These are phyloP conservation scores for Solenopsis invicta DNA, from an alignment of 1,140 invertebrate species.

Conservation along the genomic window DNA sequence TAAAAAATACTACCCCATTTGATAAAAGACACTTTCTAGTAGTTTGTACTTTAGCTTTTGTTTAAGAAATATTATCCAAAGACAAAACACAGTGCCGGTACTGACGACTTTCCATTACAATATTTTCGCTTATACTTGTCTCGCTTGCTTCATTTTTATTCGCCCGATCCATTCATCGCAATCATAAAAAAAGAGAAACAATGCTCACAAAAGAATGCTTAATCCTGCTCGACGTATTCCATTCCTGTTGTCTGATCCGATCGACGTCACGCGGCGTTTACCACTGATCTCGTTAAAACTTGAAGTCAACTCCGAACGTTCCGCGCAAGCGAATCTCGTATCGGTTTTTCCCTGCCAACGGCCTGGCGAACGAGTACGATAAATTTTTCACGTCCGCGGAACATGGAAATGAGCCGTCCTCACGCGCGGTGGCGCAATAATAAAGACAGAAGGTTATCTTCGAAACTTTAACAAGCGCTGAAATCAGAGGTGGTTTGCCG, in stretches of 20 bases:
- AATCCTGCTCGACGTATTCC: constrained; percentile 17
- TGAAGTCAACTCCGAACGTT: constrained; percentile 53
- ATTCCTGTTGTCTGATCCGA: constrained; percentile 1
- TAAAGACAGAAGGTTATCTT: constrained; percentile 52
- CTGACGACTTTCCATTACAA: not conserved
- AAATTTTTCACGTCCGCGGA: constrained; percentile 67
- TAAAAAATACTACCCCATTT: too few species aligned
- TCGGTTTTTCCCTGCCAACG: constrained; percentile 51
- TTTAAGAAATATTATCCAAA: too few species aligned
- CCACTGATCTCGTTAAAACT: constrained; percentile 73
- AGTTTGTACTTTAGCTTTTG: too few species aligned
- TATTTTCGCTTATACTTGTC: not conserved
- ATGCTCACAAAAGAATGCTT: not conserved
- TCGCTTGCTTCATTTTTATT: not conserved
- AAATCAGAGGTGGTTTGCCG: constrained; percentile 41
- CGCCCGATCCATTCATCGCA: not conserved
- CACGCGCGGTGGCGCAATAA: constrained; percentile 34
- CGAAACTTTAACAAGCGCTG: constrained; percentile 45
- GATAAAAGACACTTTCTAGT: too few species aligned
- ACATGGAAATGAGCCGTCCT: constrained; percentile 44
- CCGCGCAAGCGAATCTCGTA: constrained; percentile 44
- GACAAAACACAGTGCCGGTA: too few species aligned
- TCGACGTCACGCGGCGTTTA: constrained; percentile 65
- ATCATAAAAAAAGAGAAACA: not conserved
- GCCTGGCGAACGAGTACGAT: constrained; percentile 59